These are phyloP conservation scores for Tringa solitaria DNA, from an alignment of 2,113 vertebrate species.

Conservation along the genomic window DNA sequence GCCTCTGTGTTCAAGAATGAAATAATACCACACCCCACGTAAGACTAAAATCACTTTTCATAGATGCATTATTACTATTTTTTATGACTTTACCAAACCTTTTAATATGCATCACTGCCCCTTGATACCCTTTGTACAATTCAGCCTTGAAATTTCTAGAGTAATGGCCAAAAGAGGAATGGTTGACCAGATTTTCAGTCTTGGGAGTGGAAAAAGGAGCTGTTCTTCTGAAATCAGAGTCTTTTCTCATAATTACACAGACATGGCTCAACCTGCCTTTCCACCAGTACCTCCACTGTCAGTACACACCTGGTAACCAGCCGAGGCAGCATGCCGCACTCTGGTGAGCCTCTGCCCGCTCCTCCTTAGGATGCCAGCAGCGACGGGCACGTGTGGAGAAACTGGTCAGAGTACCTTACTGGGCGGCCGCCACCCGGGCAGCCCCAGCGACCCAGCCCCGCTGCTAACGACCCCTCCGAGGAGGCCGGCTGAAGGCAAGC, in stretches of 20 bases:
- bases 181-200: background rate
- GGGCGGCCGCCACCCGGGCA: rapidly evolving
- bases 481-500: background rate
- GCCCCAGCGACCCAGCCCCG: background rate
- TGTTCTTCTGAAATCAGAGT: background rate
- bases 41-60: background rate
- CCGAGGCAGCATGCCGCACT: rapidly evolving
- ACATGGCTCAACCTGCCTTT: background rate
- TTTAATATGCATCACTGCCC: background rate
- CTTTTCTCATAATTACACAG: too few relatives aligned
- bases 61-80: too few relatives aligned
- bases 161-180: rapidly evolving
- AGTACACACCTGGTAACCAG: background rate
- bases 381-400: rapidly evolving
- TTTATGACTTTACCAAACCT: background rate
- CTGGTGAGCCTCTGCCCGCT: background rate
- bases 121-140: background rate
- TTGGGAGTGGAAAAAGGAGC: background rate
- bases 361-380: background rate
- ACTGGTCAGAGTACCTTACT: rapidly evolving
- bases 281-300: too few relatives aligned
- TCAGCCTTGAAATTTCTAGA: background rate
- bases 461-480: background rate
- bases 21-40: background rate
- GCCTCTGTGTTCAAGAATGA: background rate